Percentiles rank a stretch among this genome's conserved stretches.
These are phyloP conservation scores for Psittacara wagleri DNA, from an alignment of 2,113 vertebrate genomes.

Conservation along the genomic window DNA sequence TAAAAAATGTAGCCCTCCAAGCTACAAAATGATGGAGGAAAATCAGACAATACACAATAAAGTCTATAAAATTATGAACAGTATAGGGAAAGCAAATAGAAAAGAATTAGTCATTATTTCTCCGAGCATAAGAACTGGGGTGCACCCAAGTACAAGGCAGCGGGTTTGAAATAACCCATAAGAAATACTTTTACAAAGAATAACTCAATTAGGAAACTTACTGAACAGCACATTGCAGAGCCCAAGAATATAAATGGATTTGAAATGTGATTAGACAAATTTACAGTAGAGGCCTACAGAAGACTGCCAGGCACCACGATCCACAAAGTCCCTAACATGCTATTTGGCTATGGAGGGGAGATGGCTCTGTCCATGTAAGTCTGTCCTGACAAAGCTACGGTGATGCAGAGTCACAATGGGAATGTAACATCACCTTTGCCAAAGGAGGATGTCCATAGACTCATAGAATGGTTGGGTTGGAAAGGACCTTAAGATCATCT, in stretches of 20 bases:
- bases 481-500: neutral
- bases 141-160: constrained; percentile 10
- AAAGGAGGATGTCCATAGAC: neutral
- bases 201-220: constrained; percentile 52
- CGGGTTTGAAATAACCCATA: constrained; percentile 8
- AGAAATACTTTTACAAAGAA: constrained; percentile 35
- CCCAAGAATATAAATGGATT: constrained; percentile 14
- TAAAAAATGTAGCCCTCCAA: constrained; percentile 36
- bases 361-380: neutral
- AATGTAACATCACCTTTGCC: accelerated
- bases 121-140: neutral
- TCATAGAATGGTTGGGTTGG: neutral
- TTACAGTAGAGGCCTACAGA: neutral
- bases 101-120: constrained; percentile 44
- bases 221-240: constrained; percentile 4
- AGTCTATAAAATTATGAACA: constrained; percentile 37
- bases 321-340: neutral
- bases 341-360: neutral
- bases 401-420: accelerated
- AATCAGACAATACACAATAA: constrained; percentile 44
- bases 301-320: neutral
- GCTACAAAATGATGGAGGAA: constrained; percentile 36
- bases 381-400: accelerated
- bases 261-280: constrained; percentile 21
- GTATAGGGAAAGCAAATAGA: constrained; percentile 37